Evolutionary conservation across 2,113 vertebrate genomes (phyloP), one percentile per base, ranked within the genome.

Genomic region (Microcebus griseorufus): DNA sequence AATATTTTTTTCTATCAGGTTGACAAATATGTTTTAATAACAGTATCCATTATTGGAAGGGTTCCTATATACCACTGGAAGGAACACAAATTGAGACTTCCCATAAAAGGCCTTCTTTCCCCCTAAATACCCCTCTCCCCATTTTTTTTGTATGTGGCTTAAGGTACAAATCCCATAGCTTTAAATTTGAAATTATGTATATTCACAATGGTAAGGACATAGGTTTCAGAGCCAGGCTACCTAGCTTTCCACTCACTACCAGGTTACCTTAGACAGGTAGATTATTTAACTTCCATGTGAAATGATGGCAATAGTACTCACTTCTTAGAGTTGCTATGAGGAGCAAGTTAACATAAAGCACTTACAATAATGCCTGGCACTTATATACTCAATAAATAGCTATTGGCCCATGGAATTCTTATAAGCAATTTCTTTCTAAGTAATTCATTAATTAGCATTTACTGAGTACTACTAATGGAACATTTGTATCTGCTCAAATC

Each of bases 241-340:
- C 32, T 29, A 37, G 18, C 62, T 93, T 64, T 75, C 27, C 45
- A 76, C 53, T 72, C 48, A 78, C 1, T 18, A 90, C 51, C n/a
- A 70, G 3, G 9, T 23, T 25, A 82, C 4, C 11, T 58, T 45
- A 9, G 34, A 22, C 62, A 90, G 5, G 62, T 58, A 76, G 78
- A 93, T 58, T 51, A 78, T 70, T 92, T 65, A 83, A 72, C 62
- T 88, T 67, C 34, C 23, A 81, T 20, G 67, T 81, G 17, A 97
- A 90, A 90, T 60, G 20, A 90, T 58, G 62, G 75, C 86, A 76
- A 39, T 0, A 76, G 27, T 48, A 37, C 27, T 53, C 34, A 75
- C 45, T 93, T 45, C 22, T 62, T 53, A 73, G 4, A 45, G 58
- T 12, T 88, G 45, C 48, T 58, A 3, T 39, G 27, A 87, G 45